A percentile compares a stretch with the other conserved stretches of the same genome.
Evolutionary conservation across 2,113 vertebrate genomes (phyloP).

Genomic region (Morone chrysops): DNA sequence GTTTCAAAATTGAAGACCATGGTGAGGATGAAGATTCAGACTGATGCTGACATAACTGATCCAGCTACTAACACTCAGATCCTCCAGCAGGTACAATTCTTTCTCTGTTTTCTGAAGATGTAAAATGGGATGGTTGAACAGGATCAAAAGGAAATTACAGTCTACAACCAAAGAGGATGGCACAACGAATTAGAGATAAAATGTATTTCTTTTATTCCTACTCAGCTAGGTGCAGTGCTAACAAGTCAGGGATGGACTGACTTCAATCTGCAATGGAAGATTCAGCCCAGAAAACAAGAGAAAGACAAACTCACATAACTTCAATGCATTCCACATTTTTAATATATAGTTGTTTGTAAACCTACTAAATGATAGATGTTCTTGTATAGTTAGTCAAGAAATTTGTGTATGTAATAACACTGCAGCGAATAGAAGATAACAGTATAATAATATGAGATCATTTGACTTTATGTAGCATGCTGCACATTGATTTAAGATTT

Average conservation of each 20-base stretch:
- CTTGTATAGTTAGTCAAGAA: too few species aligned
- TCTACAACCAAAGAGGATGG: neutral
- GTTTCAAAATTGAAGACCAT: neutral
- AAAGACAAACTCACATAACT: neutral
- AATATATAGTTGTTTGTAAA: too few species aligned
- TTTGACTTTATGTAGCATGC: too few species aligned
- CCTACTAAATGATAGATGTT: too few species aligned
- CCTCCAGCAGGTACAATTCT: slow-evolving; percentile 38
- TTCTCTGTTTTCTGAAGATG: neutral
- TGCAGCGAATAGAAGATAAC: too few species aligned
- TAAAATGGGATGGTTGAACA: too few species aligned
- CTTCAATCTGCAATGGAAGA: slow-evolving; percentile 22
- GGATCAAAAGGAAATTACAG: neutral
- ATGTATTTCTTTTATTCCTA: neutral
- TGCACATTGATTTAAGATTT: too few species aligned
- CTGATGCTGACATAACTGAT: slow-evolving; percentile 12
- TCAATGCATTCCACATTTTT: neutral
- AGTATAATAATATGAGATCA: too few species aligned
- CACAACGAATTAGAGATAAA: neutral
- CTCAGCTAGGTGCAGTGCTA: slow-evolving; percentile 14
- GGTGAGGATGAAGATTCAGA: slow-evolving; percentile 4
- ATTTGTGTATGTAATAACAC: too few species aligned
- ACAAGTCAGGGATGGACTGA: neutral
- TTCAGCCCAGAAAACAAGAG: neutral
- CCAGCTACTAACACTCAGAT: neutral